Evolutionary conservation across 53 echinoderm and acorn worm genomes (phyloP).

Genomic region (Arbacia lixula): DNA sequence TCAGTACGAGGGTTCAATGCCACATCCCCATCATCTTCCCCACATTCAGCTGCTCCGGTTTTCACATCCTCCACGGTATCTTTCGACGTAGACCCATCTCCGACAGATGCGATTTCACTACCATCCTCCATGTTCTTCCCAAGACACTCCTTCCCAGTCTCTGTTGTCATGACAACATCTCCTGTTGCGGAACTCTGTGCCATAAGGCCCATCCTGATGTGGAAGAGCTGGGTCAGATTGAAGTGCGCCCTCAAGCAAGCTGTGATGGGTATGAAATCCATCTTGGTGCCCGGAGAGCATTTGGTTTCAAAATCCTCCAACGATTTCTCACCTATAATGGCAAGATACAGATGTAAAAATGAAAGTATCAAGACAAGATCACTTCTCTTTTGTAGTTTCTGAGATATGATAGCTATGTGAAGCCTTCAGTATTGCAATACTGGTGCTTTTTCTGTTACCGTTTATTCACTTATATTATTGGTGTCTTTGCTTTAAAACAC

Average conservation of each 20-base stretch:
- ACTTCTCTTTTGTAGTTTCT: too few species aligned
- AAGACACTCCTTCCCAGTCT: neutral
- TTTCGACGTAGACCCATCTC: neutral
- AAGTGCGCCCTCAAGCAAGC: neutral
- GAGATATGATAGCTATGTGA: too few species aligned
- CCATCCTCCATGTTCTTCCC: neutral
- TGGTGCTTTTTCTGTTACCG: too few species aligned
- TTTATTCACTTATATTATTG: too few species aligned
- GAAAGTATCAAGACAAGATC: too few species aligned
- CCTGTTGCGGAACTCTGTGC: neutral
- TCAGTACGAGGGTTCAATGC: conserved; percentile 22
- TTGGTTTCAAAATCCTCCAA: neutral
- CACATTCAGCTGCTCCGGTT: neutral
- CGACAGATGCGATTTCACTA: neutral
- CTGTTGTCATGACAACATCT: neutral
- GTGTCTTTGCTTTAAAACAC: too few species aligned
- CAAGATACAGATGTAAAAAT: neutral
- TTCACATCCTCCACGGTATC: neutral
- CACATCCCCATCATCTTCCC: neutral
- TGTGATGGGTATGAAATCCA: neutral
- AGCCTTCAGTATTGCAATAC: too few species aligned
- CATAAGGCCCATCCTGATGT: neutral
- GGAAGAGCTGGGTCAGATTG: conserved; percentile 23
- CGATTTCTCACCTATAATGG: neutral
- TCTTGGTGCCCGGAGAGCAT: neutral